Base-by-base conservation (phyloP, 92 coral and sea anemone species). In the Porites rus region DNA sequence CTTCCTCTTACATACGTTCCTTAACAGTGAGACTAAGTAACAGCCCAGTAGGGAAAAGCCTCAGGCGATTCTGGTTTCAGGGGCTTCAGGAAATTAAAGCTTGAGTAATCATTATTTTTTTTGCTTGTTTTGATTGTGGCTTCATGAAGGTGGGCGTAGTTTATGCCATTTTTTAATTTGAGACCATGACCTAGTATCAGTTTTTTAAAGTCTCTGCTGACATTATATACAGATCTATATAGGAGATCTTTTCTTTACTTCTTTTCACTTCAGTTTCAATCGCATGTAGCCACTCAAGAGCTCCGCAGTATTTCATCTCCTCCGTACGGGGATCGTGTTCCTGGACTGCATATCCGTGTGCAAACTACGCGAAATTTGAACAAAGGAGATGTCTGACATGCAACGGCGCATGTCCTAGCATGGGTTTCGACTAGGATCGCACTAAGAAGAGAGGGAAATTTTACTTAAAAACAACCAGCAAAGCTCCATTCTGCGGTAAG, bases 211-310 rank as follows among this genome's bases (percentile, higher is more conserved):
- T 31, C 0, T 31, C 43, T 2, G 43, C 38, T 31, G 5, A 31
- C 43, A 31, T 31, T 31, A 31, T 31, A 31, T 31, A 31, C 2
- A 31, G 5, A 31, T 31, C 21, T 76, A 20, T 65, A 51, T 8
- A 74, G 91, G 81, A 66, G 64, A 84, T 4, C 20, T 13, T 46
- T 22, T 10, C 43, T 83, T 65, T 83, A 20, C 25, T 0, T 84
- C 51, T 70, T 50, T 52, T 38, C 5, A 31, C 4, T 31, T 31
- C 43, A n/a, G n/a, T 31, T 31, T 31, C 43, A 31, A 4, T 31
- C 43, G 84, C 84, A 1, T 90, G 93, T 69, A 82, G 82, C 84
- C 92, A 88, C 79, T 53, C 56, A 59, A 83, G 92, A 24, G 88
- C 88, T 16, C 65, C 65, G 8, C 74, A 63, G 53, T 84, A 84